Conservation (phyloP, 2,888 invertebrate species). For the Calliphora vomitoria region DNA sequence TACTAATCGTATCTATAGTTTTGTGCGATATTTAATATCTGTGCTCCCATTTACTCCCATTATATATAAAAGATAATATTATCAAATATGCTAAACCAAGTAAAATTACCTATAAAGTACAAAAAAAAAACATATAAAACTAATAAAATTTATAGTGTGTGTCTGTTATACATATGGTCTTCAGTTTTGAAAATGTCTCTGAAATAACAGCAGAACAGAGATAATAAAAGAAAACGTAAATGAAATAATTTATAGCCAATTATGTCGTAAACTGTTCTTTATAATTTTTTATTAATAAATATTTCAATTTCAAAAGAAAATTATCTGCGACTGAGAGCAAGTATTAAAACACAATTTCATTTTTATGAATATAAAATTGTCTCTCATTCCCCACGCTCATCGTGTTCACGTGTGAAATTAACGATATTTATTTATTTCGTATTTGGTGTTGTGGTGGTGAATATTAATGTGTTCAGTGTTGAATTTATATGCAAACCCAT, state of each 20-base stretch:
- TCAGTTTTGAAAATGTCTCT: not conserved
- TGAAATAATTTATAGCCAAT: slow-evolving; percentile 61
- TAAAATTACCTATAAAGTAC: not conserved
- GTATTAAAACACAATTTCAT: not conserved
- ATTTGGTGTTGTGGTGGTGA: not conserved
- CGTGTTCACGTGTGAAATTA: slow-evolving; percentile 8
- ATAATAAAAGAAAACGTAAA: slow-evolving; percentile 20
- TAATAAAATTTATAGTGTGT: not conserved
- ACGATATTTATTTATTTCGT: slow-evolving; percentile 10
- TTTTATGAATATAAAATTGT: not conserved
- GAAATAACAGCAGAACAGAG: slow-evolving; percentile 11
- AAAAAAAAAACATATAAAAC: not conserved
- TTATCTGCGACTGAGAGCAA: not conserved
- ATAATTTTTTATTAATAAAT: slow-evolving; percentile 39
- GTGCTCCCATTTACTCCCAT: not conserved
- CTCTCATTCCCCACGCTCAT: not conserved
- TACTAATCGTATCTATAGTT: too few species aligned
- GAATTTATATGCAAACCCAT: slow-evolving; percentile 10
- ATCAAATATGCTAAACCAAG: not conserved
- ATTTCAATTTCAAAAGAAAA: slow-evolving; percentile 10
- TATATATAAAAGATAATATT: too few species aligned
- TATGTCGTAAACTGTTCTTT: slow-evolving; percentile 58
- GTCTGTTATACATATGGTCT: not conserved
- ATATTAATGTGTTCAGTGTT: not conserved
- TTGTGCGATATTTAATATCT: not conserved